These are phyloP conservation scores for Folsomia manolachei DNA, from an alignment of 2,888 invertebrate genomes.

Conservation along the genomic window DNA sequence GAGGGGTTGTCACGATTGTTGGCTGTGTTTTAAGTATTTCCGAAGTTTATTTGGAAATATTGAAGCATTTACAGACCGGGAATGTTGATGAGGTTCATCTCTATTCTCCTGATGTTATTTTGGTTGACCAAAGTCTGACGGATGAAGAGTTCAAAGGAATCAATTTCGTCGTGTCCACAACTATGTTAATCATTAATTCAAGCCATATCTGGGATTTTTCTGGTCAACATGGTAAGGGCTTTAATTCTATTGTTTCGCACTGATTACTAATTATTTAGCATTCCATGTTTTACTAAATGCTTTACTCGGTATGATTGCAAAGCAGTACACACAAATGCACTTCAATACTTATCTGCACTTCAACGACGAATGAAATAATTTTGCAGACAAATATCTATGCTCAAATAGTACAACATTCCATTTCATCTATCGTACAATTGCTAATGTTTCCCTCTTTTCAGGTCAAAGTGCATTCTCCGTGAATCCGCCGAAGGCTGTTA, in stretches of 20 bases:
- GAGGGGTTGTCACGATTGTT: not conserved
- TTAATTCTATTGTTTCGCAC: too few species aligned
- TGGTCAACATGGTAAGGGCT: not conserved
- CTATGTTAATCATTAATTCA: not conserved
- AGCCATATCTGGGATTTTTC: not conserved
- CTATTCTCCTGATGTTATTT: not conserved
- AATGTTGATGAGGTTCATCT: not conserved
- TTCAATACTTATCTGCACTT: too few species aligned
- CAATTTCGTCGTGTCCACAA: not conserved
- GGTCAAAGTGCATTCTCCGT: not conserved
- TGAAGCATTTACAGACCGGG: not conserved
- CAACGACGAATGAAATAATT: too few species aligned
- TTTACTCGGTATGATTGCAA: too few species aligned
- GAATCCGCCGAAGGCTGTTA: not conserved
- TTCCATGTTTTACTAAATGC: too few species aligned
- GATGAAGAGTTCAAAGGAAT: not conserved
- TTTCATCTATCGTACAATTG: too few species aligned
- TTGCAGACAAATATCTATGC: too few species aligned
- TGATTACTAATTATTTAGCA: too few species aligned
- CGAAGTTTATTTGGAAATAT: not conserved
- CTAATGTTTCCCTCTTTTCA: too few species aligned
- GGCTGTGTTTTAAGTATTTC: conserved; percentile 8
- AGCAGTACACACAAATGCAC: too few species aligned
- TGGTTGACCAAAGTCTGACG: not conserved
- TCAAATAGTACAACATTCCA: too few species aligned